Evolutionary conservation across 1,140 invertebrate genomes (phyloP).

Genomic region (Brachionus paranguensis): DNA sequence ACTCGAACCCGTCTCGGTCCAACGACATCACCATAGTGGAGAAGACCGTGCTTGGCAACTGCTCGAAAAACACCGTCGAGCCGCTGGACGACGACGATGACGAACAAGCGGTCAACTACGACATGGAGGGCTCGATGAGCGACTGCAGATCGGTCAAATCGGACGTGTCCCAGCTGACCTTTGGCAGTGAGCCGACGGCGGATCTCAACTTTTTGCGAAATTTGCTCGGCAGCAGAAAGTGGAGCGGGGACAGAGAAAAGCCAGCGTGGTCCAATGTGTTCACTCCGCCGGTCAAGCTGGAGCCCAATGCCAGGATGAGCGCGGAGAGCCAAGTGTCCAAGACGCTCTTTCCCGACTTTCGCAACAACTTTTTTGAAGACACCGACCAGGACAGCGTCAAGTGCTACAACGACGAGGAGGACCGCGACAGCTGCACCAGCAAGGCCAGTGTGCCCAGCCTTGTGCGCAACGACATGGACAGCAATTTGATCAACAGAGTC

Average conservation of each 20-base stretch:
- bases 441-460: not conserved
- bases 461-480: not conserved
- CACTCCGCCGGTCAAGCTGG: conserved; percentile 14
- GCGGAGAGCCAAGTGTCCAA: not conserved
- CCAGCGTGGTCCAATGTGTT: not conserved
- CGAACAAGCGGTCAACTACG: not conserved
- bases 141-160: not conserved
- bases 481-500: not conserved
- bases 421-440: not conserved
- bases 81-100: not conserved
- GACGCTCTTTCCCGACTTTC: not conserved
- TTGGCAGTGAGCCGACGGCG: not conserved
- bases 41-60: not conserved
- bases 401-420: not conserved
- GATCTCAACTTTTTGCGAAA: conserved; percentile 12
- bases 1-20: not conserved
- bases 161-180: not conserved
- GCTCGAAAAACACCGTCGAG: not conserved
- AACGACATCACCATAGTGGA: conserved; percentile 13
- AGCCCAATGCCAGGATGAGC: not conserved
- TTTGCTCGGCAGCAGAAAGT: not conserved
- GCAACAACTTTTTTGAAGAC: not conserved
- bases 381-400: not conserved
- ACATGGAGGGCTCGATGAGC: conserved; percentile 7
- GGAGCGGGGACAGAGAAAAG: not conserved